Percentiles rank a stretch among this genome's conserved stretches.
Conservation (phyloP, 2,888 invertebrate species). For the Acleris literana region DNA sequence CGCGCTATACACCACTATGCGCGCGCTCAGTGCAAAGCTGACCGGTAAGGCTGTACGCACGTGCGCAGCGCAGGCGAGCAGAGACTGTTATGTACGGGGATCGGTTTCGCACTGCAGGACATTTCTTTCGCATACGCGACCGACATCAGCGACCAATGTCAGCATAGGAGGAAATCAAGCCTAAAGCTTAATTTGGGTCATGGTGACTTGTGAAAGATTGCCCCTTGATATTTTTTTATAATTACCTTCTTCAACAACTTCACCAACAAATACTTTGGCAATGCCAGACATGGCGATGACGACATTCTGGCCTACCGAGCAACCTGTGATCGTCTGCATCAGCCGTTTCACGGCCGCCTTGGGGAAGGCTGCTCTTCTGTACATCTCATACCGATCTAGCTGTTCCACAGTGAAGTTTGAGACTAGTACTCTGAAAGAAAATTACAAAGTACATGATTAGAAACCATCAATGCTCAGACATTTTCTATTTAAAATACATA, state of each 20-base stretch:
- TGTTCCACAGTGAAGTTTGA: conserved; percentile 99
- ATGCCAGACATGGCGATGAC: conserved; percentile 99
- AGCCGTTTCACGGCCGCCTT: conserved; percentile 98
- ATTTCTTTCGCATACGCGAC: too few relatives aligned
- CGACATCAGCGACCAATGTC: too few relatives aligned
- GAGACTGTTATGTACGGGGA: too few relatives aligned
- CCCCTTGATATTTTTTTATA: background rate
- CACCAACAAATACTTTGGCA: conserved; percentile 99
- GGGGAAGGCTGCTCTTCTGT: conserved; percentile 97
- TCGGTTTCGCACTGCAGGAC: too few relatives aligned
- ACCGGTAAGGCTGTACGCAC: too few relatives aligned
- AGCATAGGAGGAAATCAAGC: too few relatives aligned
- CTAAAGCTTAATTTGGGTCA: too few relatives aligned
- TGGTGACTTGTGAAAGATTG: too few relatives aligned
- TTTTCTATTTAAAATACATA: too few relatives aligned
- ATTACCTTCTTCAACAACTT: conserved; percentile 98
- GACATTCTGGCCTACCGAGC: conserved; percentile 98
- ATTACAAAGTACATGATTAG: background rate
- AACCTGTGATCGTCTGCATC: conserved; percentile 99
- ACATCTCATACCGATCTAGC: conserved; percentile 99
- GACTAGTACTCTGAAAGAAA: conserved; percentile 91
- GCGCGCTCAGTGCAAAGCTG: too few relatives aligned
- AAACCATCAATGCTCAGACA: background rate
- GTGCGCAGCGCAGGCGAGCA: too few relatives aligned
- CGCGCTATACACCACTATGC: too few relatives aligned